phyloP scores from a whole-genome alignment of 2,797 vertebrate species.

The Lacerta viridis region DNA sequence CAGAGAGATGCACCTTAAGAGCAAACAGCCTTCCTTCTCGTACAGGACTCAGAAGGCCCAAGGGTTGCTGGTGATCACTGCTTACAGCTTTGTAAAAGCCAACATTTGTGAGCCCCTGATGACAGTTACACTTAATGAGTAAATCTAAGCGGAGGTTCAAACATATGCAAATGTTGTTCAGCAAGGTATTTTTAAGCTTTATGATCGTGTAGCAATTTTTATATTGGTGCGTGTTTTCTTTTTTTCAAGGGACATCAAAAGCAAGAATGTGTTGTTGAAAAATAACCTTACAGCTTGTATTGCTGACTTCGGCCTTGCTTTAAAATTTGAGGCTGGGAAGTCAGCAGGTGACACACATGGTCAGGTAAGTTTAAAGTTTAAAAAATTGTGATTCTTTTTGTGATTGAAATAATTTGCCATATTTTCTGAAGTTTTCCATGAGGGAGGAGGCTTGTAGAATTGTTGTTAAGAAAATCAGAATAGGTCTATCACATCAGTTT shows the following conservation, averaged over 20 bases:
- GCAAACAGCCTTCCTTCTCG: not conserved
- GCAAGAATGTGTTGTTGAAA: constrained; percentile 96
- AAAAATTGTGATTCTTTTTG: not conserved
- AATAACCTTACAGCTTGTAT: constrained; percentile 93
- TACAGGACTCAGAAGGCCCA: not conserved
- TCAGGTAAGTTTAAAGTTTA: constrained; percentile 84
- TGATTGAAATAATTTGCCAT: not conserved
- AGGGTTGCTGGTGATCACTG: not conserved
- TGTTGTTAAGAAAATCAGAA: not conserved
- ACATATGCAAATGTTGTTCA: not conserved
- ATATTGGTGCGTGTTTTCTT: constrained; percentile 40
- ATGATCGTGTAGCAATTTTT: not conserved
- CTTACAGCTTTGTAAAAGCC: not conserved
- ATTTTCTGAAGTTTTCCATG: not conserved
- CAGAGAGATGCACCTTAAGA: not conserved
- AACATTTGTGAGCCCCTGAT: not conserved
- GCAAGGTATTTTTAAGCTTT: not conserved
- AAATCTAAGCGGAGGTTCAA: not conserved
- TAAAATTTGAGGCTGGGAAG: constrained; percentile 97
- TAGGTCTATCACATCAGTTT: not conserved
- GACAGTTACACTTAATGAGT: not conserved
- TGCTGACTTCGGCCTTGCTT: constrained; percentile 95
- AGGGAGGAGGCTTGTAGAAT: not conserved
- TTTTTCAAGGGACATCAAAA: constrained; percentile 94
- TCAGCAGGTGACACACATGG: constrained; percentile 97